Evolutionary conservation across 2,797 vertebrate species (phyloP), one percentile per base, ranked within the genome.

Genomic region (Chelon auratus): DNA sequence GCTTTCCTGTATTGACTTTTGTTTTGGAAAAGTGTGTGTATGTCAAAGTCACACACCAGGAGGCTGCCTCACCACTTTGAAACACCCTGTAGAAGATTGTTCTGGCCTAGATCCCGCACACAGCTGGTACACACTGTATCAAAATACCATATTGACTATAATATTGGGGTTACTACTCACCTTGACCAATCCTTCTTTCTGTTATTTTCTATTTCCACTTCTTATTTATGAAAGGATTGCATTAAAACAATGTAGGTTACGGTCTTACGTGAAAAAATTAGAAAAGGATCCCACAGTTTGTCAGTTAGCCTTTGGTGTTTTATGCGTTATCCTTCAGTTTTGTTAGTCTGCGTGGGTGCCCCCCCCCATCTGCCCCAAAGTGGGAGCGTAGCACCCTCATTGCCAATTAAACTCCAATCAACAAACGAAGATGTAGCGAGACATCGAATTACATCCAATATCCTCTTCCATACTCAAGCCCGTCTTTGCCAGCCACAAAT

Each of bases 381-480:
- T 69, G 53, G 77, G 73, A 86, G 75, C 17, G 42, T 71, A 50
- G 78, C 85, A 74, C 80, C 78, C 82, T 88, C 82, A 81, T 85
- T 89, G 88, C 87, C 93, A 93, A 94, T 94, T 93, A 91, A 93
- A 89, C 82, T 88, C 89, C 88, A 92, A 87, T 93, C 90, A 91
- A 75, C 86, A 87, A 85, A 83, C 71, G 24, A 92, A 87, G 87
- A 91, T 81, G 86, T 88, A 91, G 84, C 74, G 84, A 90, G 88
- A 88, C 87, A 80, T 87, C 86, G 68, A 87, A 91, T 92, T 92
- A 92, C 89, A 91, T 90, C 91, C 92, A 94, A 93, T 92, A 93
- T 93, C 92, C 91, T 89, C 88, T 88, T 77, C 77, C 79, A 61
- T 86, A 80, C 80, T 82, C 81, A 83, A 77, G 62, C 63, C 80